These are phyloP conservation scores for Ormyrus nitidulus DNA, from an alignment of 2,888 invertebrate species.

Conservation along the genomic window DNA sequence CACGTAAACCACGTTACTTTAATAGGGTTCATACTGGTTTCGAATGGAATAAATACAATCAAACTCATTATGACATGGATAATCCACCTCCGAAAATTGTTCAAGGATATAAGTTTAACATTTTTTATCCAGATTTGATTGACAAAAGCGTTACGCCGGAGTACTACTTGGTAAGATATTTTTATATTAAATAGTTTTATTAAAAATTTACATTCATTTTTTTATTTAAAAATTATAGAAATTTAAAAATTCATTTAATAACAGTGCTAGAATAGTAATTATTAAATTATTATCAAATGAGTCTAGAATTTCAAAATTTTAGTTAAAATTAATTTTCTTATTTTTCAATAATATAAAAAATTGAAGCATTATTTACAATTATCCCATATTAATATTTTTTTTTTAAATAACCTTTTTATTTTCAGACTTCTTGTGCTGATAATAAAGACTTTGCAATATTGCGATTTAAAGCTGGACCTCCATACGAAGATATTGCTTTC, in stretches of 20 bases:
- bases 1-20: slow-evolving; percentile 97
- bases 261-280: no score
- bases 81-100: slow-evolving; percentile 99
- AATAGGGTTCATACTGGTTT: slow-evolving; percentile 98
- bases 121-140: slow-evolving; percentile 99
- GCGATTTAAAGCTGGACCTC: slow-evolving; percentile 98
- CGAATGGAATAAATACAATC: slow-evolving; percentile 99
- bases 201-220: not conserved
- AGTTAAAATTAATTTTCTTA: no score
- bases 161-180: slow-evolving; percentile 86
- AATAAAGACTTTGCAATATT: slow-evolving; percentile 96
- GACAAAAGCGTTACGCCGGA: slow-evolving; percentile 94
- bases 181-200: not conserved
- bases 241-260: not conserved
- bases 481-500: slow-evolving; percentile 99
- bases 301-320: no score
- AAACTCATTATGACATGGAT: slow-evolving; percentile 99
- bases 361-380: no score
- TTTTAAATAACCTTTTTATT: slow-evolving; percentile 57
- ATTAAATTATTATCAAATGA: no score
- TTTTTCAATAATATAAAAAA: no score
- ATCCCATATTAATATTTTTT: not conserved
- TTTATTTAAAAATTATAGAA: not conserved
- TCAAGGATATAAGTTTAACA: slow-evolving; percentile 99
- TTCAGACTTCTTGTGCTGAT: slow-evolving; percentile 91